A percentile compares a stretch with the other conserved stretches of the same genome.
phyloP scores from a whole-genome alignment of 2,888 invertebrate species.

The Tipula confusa region DNA sequence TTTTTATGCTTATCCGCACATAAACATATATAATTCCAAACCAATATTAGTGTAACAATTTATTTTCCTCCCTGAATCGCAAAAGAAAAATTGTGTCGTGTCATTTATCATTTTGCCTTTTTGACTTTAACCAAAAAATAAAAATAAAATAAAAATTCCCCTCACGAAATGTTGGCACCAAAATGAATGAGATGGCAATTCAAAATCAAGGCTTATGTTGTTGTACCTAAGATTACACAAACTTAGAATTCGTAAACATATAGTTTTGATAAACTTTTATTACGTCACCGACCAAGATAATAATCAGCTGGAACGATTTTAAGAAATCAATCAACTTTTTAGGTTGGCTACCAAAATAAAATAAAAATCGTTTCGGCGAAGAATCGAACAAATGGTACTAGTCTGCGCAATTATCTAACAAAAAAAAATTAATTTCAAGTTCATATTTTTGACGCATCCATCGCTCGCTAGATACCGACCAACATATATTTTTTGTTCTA shows the following conservation, averaged over 20 bases:
- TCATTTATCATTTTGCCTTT: not conserved
- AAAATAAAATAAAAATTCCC: not conserved
- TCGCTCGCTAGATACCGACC: not conserved
- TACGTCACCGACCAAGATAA: not conserved
- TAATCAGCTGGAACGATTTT: not conserved
- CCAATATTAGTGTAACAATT: not conserved
- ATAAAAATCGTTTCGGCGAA: too few relatives aligned
- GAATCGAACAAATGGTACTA: not conserved
- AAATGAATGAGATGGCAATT: not conserved
- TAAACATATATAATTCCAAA: not conserved
- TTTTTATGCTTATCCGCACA: not conserved
- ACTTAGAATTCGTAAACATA: not conserved
- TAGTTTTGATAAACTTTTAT: not conserved
- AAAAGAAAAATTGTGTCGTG: not conserved
- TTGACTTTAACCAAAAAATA: not conserved
- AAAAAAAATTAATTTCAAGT: not conserved
- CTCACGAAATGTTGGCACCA: not conserved
- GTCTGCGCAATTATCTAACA: not conserved
- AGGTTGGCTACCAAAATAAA: not conserved
- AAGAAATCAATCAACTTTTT: not conserved
- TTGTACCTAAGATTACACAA: not conserved
- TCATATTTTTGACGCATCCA: not conserved
- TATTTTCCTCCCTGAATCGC: not conserved
- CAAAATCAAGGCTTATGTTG: not conserved
- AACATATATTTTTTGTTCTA: not conserved